Percentiles rank a stretch among this genome's conserved stretches.
Conservation (phyloP, 2,888 invertebrate genomes). For the Calliopum simillimum region DNA sequence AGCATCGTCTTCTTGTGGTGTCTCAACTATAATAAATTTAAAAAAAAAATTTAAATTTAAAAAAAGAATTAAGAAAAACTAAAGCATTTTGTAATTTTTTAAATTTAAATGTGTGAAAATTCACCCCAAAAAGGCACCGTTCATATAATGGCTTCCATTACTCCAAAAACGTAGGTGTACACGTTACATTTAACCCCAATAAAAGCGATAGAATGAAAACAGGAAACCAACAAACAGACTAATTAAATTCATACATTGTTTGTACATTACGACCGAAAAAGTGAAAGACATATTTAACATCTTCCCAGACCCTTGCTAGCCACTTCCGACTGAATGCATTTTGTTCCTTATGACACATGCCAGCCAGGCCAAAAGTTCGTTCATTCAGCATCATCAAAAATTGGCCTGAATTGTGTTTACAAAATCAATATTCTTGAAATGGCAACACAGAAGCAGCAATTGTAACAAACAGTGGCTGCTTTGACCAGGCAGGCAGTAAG, state of each 20-base stretch:
- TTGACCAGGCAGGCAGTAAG: no score
- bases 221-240: not conserved
- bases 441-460: not conserved
- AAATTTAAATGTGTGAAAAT: not conserved
- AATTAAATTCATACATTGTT: constrained; percentile 3
- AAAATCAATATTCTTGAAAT: constrained; percentile 19
- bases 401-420: constrained; percentile 19
- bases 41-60: constrained; percentile 25
- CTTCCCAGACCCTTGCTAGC: no score
- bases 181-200: not conserved
- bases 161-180: not conserved
- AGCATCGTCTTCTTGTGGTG: constrained; percentile 42
- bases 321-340: no score
- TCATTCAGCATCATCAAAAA: not conserved
- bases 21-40: constrained; percentile 53
- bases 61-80: constrained; percentile 7
- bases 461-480: no score
- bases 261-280: not conserved
- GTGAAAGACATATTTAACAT: not conserved
- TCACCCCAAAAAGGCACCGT: not conserved
- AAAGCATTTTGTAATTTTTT: not conserved
- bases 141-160: not conserved
- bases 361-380: no score
- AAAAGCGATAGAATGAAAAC: not conserved
- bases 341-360: no score